Evolutionary conservation across 2,888 invertebrate species (phyloP).

Genomic region (Aphrophora alni): DNA sequence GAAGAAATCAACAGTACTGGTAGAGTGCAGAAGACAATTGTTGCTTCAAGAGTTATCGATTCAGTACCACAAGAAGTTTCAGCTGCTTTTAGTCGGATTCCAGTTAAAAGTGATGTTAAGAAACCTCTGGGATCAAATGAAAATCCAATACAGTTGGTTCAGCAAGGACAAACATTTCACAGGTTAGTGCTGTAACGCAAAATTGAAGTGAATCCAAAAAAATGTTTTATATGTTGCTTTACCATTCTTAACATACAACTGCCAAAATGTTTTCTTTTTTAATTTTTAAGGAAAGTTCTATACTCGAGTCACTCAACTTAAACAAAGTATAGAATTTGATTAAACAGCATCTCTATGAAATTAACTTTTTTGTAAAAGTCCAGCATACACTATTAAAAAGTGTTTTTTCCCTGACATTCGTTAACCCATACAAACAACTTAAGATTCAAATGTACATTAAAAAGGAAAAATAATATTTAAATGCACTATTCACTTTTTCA

Average conservation of each 20-base stretch:
- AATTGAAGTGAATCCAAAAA: neutral
- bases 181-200: slow-evolving; percentile 56
- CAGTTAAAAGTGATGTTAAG: slow-evolving; percentile 23
- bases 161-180: slow-evolving; percentile 65
- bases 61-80: slow-evolving; percentile 24
- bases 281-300: too few species aligned
- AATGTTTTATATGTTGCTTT: too few species aligned
- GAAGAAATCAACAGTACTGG: neutral
- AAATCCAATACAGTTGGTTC: slow-evolving; percentile 66
- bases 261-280: too few species aligned
- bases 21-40: neutral
- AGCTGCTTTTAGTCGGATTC: slow-evolving; percentile 24
- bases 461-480: too few species aligned
- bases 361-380: too few species aligned
- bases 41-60: slow-evolving; percentile 9
- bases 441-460: too few species aligned
- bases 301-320: neutral
- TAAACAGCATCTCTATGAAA: too few species aligned
- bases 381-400: too few species aligned
- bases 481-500: too few species aligned
- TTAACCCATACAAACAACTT: too few species aligned
- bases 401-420: too few species aligned
- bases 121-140: slow-evolving; percentile 62
- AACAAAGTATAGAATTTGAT: too few species aligned
- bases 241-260: neutral